Evolutionary conservation across 2,888 invertebrate genomes (phyloP), one percentile per base, ranked within the genome.

Genomic region (Celastrina argiolus): DNA sequence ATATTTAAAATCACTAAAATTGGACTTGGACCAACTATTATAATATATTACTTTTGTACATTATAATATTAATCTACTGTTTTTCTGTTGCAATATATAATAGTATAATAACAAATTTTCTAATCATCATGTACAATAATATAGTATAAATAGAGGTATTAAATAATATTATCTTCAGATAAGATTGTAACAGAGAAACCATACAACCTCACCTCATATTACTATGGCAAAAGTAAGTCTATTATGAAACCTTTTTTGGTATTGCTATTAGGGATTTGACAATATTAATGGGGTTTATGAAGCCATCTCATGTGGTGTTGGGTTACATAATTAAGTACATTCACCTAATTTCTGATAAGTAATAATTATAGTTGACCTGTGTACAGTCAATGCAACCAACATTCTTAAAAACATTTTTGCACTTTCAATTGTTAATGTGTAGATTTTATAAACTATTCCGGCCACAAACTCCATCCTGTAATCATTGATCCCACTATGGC

Each of bases 171-270:
- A 34, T 18, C 59, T 18, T 10, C 18, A 16, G 61, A 61, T 61
- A 61, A 39, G 61, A 61, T 61, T 36, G 22, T 22, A 36, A 18
- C 22, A 39, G 14, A 8, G 61, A 61, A 39, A 61, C 61, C 61
- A 22, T 22, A 61, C n/a, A 61, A 61, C 10, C 2, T 39, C 12
- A 14, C 12, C 18, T 36, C 12, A 61, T 61, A 61, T 61, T 61
- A 61, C 61, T 39, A 61, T 22, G 14, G 5, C 42, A n/a, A 36
- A 36, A 36, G 10, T 45, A 61, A 18, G 34, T 36, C 61, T 18
- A 58, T 16, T 61, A 61, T 39, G 61, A 61, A 61, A 61, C 61
- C 61, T 61, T 61, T 59, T 39, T 61, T 10, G 18, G 18, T 16
- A 61, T 34, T 14, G 61, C 36, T 22, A 39, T 61, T 61, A 22